Base-by-base conservation (phyloP, 1,140 invertebrate species). In the Ganaspis sp. region DNA sequence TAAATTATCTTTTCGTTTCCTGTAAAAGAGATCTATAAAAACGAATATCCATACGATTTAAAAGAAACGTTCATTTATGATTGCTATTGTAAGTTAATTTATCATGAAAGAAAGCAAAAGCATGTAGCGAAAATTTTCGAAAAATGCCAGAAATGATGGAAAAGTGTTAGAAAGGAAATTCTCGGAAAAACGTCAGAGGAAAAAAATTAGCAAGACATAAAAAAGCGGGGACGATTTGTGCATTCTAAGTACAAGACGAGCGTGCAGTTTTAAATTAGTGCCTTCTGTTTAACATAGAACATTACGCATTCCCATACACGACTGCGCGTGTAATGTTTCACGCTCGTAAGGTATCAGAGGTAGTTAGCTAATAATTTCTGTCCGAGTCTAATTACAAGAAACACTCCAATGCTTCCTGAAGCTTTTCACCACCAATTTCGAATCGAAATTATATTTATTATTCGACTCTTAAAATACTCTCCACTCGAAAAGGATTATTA, bases 281-380 rank as follows among this genome's bases (percentile, higher is more conserved):
- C n/a, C 45, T 49, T 49, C 45, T 49, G 45, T 49, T 49, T 49
- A 49, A 49, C 45, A 19, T 49, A 49, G 45, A 49, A 6, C 19
- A 17, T 49, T 49, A 49, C n/a, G 45, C 45, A n/a, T 49, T 49
- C 45, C 19, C 45, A 49, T 49, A 49, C 45, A 49, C 19, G 45
- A 49, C 45, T 19, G n/a, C 45, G 45, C 45, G 45, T 49, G 17
- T 49, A 49, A 49, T 49, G 45, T 49, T 49, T 17, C 45, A 49
- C 45, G 45, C 45, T 49, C 6, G n/a, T 49, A 49, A 49, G 5
- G 12, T 17, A 19, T 49, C 45, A 49, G 17, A 49, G 45, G 3
- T 49, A 49, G 45, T 49, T 49, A 49, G 45, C 45, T 49, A 49
- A 49, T 49, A 17, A 49, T 49, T 17, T 5, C 4, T 49, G n/a